These are phyloP conservation scores for Formicarius rufipectus DNA, from an alignment of 2,113 vertebrate genomes.

Conservation along the genomic window DNA sequence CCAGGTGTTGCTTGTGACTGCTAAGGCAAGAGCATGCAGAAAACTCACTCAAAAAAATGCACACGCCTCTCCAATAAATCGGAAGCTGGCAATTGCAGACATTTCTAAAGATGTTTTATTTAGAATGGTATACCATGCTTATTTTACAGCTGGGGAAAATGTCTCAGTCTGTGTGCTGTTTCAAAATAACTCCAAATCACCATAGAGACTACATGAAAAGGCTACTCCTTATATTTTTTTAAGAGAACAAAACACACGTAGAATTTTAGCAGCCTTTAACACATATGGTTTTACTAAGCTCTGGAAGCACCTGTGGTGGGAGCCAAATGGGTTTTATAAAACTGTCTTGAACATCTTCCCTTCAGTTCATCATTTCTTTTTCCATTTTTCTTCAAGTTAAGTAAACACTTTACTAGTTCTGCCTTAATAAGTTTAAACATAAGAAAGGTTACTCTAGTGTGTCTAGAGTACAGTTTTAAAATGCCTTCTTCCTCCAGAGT, in stretches of 20 bases:
- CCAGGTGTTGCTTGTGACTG: background rate
- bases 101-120: background rate
- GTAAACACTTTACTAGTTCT: background rate
- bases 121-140: background rate
- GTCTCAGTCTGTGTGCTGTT: background rate
- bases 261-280: background rate
- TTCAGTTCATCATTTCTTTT: background rate
- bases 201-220: background rate
- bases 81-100: background rate
- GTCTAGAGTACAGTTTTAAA: background rate
- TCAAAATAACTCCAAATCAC: conserved; percentile 4
- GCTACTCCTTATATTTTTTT: background rate
- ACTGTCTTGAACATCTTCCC: background rate
- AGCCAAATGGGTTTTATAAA: conserved; percentile 5
- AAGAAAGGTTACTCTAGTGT: background rate
- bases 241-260: background rate
- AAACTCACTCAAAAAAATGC: background rate
- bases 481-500: background rate
- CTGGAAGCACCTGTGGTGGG: background rate
- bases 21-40: background rate
- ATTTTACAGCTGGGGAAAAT: background rate
- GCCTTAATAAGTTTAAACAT: background rate
- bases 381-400: background rate
- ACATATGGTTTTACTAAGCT: background rate
- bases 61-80: fast-evolving